Percentiles rank a stretch among this genome's conserved stretches.
phyloP scores from a whole-genome alignment of 2,797 vertebrate genomes.

The Falco cherrug region DNA sequence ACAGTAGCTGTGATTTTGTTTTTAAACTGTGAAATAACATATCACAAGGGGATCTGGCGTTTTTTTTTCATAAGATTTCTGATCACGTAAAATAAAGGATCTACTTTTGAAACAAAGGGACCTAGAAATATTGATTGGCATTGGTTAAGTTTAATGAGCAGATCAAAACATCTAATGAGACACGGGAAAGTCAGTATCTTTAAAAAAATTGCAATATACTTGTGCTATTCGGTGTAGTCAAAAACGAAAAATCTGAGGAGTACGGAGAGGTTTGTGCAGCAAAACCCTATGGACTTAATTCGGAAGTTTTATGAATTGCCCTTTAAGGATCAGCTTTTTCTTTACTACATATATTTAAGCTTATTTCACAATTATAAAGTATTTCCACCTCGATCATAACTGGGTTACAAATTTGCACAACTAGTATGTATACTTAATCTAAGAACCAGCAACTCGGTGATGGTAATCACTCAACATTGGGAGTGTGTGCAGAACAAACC shows the following conservation, averaged over 20 bases:
- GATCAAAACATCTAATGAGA: background rate
- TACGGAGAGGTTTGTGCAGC: background rate
- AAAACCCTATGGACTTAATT: background rate
- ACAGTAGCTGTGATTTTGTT: slow-evolving; percentile 75
- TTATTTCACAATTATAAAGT: background rate
- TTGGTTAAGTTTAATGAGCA: slow-evolving; percentile 36
- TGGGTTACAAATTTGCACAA: slow-evolving; percentile 6
- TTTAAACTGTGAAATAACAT: slow-evolving; percentile 78
- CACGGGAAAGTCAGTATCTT: background rate
- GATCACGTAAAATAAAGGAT: slow-evolving; percentile 45
- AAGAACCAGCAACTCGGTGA: background rate
- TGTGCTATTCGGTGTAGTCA: background rate
- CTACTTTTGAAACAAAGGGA: slow-evolving; percentile 24
- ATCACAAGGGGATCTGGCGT: slow-evolving; percentile 60
- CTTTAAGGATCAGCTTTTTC: background rate
- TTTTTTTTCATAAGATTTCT: slow-evolving; percentile 32
- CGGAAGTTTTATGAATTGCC: background rate
- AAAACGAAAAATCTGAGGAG: background rate
- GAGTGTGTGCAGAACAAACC: background rate
- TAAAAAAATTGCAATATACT: background rate
- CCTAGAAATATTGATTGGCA: slow-evolving; percentile 13
- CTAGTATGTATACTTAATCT: background rate
- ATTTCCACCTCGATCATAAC: background rate
- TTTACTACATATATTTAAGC: background rate
- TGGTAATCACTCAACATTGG: background rate